Evolutionary conservation across 2,113 vertebrate species (phyloP), one percentile per base, ranked within the genome.

Genomic region (Rhinolophus ferrumequinum): DNA sequence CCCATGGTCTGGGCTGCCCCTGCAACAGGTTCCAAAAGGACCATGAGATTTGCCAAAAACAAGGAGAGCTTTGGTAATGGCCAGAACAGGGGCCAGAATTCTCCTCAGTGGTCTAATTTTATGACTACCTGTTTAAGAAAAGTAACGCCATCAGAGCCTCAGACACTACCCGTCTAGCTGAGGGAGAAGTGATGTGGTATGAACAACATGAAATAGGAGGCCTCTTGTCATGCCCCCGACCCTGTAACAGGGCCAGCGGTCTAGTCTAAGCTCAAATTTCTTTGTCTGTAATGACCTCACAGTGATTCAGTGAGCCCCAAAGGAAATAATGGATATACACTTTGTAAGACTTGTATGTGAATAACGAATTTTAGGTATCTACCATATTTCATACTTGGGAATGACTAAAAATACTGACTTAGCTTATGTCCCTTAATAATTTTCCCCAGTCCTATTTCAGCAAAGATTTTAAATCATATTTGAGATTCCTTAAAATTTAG

Each of bases 1-100:
- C 4, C 7, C n/a, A 30, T 33, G 5, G 33, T 70, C 69, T 70
- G 64, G 30, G 69, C 3, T 28, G 62, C 8, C 82, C 81, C 97
- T 97, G 86, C 6, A 95, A 95, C 28, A 90, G 50, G 13, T 92
- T 84, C n/a, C 84, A 90, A 90, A 0, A 86, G 33, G 18, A 94
- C 66, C 30, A 47, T 79, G 62, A 88, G 52, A 85, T 67, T 96
- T 93, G 84, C 9, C 3, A 85, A 84, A 75, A 41, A 33, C 26
- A 88, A 60, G 38, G 8, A 54, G 7, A 67, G 3, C 30, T 58
- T 47, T 92, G 50, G 12, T 47, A n/a, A 92, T 6, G 24, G n/a
- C 41, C 60, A 83, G 8, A 92, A 93, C 11, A 64, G 75, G 18
- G 9, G 14, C 4, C n/a, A 81, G 52, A 56, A 38, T 62, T 81